Evolutionary conservation across 2,113 vertebrate genomes (phyloP).

Genomic region (Halcyon malimbica): DNA sequence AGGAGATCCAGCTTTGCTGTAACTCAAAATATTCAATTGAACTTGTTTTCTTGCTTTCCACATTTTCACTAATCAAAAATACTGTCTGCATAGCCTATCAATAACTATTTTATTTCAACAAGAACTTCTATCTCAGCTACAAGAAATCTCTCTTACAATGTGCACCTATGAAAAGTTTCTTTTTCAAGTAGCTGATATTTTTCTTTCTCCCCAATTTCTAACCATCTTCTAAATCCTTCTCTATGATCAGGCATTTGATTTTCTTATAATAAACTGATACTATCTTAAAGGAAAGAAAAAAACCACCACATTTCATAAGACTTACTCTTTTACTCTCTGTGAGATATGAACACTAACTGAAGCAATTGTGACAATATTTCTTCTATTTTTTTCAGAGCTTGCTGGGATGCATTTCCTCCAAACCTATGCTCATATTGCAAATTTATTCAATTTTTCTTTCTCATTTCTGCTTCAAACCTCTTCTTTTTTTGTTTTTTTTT

Average conservation of each 20-base stretch:
- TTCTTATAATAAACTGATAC: not conserved
- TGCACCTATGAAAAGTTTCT: not conserved
- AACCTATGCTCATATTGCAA: not conserved
- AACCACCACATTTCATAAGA: not conserved
- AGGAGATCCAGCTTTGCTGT: not conserved
- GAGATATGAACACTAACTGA: not conserved
- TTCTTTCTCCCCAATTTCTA: not conserved
- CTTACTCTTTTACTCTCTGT: not conserved
- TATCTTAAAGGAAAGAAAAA: not conserved
- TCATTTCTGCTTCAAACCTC: not conserved
- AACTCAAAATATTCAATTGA: not conserved
- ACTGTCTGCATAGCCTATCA: rapidly evolving
- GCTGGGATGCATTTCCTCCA: not conserved
- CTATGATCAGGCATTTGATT: not conserved
- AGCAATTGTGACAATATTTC: not conserved
- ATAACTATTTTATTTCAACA: not conserved
- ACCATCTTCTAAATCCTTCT: not conserved
- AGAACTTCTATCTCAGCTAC: not conserved
- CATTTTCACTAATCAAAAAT: not conserved
- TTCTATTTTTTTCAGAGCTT: not conserved
- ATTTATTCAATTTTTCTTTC: not conserved
- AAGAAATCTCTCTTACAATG: not conserved
- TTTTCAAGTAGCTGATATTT: not conserved
- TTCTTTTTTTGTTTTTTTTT: not conserved
- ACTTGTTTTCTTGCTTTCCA: not conserved